Percentiles rank a stretch among this genome's conserved stretches.
phyloP scores from a whole-genome alignment of 1,140 invertebrate genomes.

The Orius laevigatus region DNA sequence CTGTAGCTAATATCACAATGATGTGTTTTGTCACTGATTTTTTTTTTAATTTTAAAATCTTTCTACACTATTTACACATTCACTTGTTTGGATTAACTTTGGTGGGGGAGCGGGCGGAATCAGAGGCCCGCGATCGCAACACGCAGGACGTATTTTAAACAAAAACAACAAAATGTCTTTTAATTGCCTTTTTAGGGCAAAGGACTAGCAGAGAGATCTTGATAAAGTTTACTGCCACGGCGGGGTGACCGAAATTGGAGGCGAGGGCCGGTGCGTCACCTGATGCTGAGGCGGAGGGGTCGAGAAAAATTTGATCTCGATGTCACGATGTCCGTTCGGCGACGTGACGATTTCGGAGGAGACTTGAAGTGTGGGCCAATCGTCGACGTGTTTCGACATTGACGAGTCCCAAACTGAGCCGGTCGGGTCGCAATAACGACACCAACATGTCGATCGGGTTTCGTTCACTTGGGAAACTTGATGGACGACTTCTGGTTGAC shows the following conservation, averaged over 20 bases:
- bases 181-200: too few relatives aligned
- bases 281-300: slow-evolving; percentile 17
- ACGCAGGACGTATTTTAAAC: too few relatives aligned
- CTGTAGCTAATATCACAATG: too few relatives aligned
- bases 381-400: slow-evolving; percentile 28
- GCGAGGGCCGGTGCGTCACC: neutral
- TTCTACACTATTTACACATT: too few relatives aligned
- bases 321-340: slow-evolving; percentile 53
- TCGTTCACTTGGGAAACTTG: neutral
- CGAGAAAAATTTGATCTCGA: slow-evolving; percentile 61
- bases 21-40: too few relatives aligned
- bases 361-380: slow-evolving; percentile 33
- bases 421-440: slow-evolving; percentile 58
- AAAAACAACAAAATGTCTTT: too few relatives aligned
- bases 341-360: slow-evolving; percentile 62
- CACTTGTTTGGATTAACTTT: too few relatives aligned
- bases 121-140: too few relatives aligned
- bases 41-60: too few relatives aligned
- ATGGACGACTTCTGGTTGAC: slow-evolving; percentile 21
- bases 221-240: slow-evolving; percentile 8
- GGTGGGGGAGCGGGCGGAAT: too few relatives aligned
- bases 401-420: slow-evolving; percentile 53
- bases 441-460: slow-evolving; percentile 44
- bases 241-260: slow-evolving; percentile 5
- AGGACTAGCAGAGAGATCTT: too few relatives aligned